phyloP scores from a whole-genome alignment of 2,888 invertebrate genomes.

The Drosophila hawaiiensis region DNA sequence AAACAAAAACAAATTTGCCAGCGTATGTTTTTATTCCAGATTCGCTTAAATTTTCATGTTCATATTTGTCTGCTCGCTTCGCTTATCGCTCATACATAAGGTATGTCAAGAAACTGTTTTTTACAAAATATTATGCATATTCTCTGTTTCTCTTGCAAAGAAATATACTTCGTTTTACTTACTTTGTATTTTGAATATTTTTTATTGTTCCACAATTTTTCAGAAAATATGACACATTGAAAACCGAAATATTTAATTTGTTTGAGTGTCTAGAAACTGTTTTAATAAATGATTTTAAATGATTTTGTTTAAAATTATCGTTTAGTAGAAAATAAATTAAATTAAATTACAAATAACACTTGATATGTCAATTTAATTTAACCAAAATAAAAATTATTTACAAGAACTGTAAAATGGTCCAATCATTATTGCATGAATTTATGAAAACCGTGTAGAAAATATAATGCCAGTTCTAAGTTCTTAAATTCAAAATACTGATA shows the following conservation, averaged over 20 bases:
- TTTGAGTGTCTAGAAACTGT: not conserved
- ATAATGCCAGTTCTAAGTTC: not conserved
- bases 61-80: not conserved
- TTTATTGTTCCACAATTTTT: too few relatives aligned
- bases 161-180: too few relatives aligned
- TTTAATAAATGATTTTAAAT: not conserved
- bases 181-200: too few relatives aligned
- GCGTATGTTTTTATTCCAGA: not conserved
- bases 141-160: too few relatives aligned
- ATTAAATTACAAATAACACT: not conserved
- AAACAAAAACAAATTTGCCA: not conserved
- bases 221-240: not conserved
- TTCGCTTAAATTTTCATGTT: not conserved
- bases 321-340: not conserved
- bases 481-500: not conserved
- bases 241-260: not conserved
- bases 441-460: not conserved
- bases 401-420: not conserved
- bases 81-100: not conserved
- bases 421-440: not conserved
- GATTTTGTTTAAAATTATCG: not conserved
- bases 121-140: too few relatives aligned
- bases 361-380: not conserved
- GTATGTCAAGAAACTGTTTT: too few relatives aligned
- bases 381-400: not conserved